Base-by-base conservation (phyloP, 2,797 vertebrate genomes). In the Chelon auratus region DNA sequence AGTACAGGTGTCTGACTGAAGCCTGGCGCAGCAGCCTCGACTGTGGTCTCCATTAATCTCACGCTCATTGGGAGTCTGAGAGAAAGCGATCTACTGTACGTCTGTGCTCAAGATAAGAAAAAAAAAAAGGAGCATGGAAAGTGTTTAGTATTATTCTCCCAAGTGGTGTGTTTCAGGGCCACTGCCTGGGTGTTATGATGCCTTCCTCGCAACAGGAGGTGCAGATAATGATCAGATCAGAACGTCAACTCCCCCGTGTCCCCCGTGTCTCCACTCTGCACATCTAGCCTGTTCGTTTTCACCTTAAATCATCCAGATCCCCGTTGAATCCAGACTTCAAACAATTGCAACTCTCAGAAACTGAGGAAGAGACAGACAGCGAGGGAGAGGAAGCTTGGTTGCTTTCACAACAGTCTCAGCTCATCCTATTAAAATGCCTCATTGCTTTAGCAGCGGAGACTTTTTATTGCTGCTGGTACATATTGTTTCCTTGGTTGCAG, bases 381-480 rank as follows among this genome's bases (percentile, higher is more conserved):
- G 12, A 80, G 60, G 42, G 51, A 76, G 77, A 81, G 67, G 73
- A 84, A 78, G 76, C 75, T 59, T 62, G 72, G 77, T 65, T 81
- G 61, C 83, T 80, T 82, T 83, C 85, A 77, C 86, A 85, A 87
- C 82, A 85, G 69, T 86, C 84, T 86, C 80, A 62, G 82, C 83
- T 91, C 87, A 84, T 93, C 86, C 89, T 82, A 91, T 93, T 93
- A 90, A 92, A 91, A 91, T 83, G 89, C 90, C 85, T 93, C 92
- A 91, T 93, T 92, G 92, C 88, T 88, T 89, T 84, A 81, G 80
- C 88, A 84, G 89, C 66, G 13, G 83, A 81, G 88, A 82, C 71
- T 80, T 88, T 87, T 85, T 89, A 84, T 81, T 80, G 81, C 78
- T 67, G 68, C 87, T 72, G 57, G 65, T 87, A 88, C 80, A 86